These are phyloP conservation scores for Blastomussa wellsi DNA, from an alignment of 92 coral and sea anemone genomes.

Conservation along the genomic window DNA sequence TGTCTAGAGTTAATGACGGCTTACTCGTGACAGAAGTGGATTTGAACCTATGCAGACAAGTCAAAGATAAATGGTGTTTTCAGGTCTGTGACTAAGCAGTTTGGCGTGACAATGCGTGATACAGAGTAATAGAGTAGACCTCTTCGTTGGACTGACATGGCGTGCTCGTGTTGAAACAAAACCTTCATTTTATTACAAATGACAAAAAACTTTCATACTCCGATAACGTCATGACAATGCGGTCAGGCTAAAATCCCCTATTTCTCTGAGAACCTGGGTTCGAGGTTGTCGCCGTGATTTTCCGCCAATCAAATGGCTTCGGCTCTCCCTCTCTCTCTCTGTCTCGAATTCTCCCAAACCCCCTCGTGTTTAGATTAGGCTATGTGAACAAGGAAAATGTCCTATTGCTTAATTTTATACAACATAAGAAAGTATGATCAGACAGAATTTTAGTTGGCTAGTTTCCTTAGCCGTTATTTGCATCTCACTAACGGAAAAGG, in stretches of 20 bases:
- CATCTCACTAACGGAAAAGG: not conserved
- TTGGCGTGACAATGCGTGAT: no score
- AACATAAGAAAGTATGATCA: no score
- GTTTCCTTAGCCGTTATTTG: not conserved
- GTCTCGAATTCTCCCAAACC: no score
- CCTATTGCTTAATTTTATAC: no score
- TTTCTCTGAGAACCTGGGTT: not conserved
- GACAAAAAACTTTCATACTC: no score
- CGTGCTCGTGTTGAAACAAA: no score
- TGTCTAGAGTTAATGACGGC: constrained; percentile 90
- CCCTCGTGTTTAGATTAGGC: no score
- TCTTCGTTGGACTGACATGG: no score
- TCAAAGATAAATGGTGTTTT: constrained; percentile 97
- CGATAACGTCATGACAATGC: not conserved
- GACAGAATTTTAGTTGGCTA: not conserved
- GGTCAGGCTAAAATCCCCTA: not conserved
- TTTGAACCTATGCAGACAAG: constrained; percentile 89
- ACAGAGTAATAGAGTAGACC: no score
- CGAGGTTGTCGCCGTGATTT: not conserved
- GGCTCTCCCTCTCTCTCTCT: not conserved
- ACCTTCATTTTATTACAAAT: no score
- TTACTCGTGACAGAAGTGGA: constrained; percentile 92
- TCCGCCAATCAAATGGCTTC: not conserved
- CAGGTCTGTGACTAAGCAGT: constrained; percentile 74
- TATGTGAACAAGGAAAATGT: no score